Percentiles rank a stretch among this genome's conserved stretches.
Conservation (phyloP, 2,888 invertebrate species). For the Leptinotarsa peninsularis region DNA sequence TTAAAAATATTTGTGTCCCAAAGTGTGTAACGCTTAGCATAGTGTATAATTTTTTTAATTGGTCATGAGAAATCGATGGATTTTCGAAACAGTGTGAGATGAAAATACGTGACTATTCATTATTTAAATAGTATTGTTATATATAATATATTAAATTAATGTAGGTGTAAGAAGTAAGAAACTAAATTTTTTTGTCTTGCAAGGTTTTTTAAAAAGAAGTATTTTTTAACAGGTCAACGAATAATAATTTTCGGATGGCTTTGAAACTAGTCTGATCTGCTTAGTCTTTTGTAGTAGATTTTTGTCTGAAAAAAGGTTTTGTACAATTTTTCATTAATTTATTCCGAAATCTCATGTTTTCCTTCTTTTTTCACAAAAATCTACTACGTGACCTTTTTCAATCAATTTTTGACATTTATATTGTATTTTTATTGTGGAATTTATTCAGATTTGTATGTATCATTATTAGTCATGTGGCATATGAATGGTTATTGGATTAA, state of each 20-base stretch:
- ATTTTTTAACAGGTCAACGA: slow-evolving; percentile 36
- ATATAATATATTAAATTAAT: slow-evolving; percentile 69
- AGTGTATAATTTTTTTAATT: slow-evolving; percentile 71
- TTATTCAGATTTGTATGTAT: slow-evolving; percentile 28
- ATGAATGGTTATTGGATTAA: slow-evolving; percentile 15
- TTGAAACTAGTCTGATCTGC: slow-evolving; percentile 40
- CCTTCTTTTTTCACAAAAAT: slow-evolving; percentile 35
- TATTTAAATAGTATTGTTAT: slow-evolving; percentile 71
- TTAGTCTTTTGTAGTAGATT: slow-evolving; percentile 36
- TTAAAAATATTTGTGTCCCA: slow-evolving; percentile 62
- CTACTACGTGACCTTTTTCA: slow-evolving; percentile 36
- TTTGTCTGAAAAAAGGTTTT: slow-evolving; percentile 33
- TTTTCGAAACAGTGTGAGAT: slow-evolving; percentile 68
- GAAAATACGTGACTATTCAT: slow-evolving; percentile 59
- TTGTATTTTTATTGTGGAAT: slow-evolving; percentile 36
- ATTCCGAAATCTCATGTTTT: slow-evolving; percentile 43
- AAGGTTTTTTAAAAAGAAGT: slow-evolving; percentile 46
- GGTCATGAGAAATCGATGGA: slow-evolving; percentile 64
- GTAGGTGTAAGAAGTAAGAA: slow-evolving; percentile 62
- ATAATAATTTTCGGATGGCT: slow-evolving; percentile 37
- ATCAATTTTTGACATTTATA: slow-evolving; percentile 42
- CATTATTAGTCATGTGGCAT: slow-evolving; percentile 20
- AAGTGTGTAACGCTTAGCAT: slow-evolving; percentile 64
- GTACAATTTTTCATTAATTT: slow-evolving; percentile 43
- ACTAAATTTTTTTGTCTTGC: slow-evolving; percentile 50